Conservation (phyloP, 2,113 vertebrate genomes). For the Calyptomena viridis region DNA sequence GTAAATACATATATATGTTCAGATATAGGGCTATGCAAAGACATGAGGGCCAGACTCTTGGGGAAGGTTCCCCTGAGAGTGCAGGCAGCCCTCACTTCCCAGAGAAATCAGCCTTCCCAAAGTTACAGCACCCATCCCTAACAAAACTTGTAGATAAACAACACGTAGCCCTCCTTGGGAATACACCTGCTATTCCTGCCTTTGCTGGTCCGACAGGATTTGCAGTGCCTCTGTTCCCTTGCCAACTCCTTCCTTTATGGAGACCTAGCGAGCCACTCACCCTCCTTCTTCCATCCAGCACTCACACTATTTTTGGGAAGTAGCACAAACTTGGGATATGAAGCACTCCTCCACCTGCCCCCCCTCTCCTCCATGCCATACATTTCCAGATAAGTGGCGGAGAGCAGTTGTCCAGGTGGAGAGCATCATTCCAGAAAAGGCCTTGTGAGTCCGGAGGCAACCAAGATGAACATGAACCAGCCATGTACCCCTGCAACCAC, state of each 20-base stretch:
- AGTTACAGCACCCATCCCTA: background rate
- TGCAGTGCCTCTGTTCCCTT: background rate
- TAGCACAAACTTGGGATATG: background rate
- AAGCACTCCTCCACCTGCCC: background rate
- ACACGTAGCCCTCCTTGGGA: fast-evolving
- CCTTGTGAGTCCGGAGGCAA: background rate
- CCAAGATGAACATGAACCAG: background rate
- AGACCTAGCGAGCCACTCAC: background rate
- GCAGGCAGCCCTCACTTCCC: background rate
- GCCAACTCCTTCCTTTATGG: background rate
- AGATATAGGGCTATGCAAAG: fast-evolving
- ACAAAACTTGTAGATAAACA: background rate
- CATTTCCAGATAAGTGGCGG: background rate
- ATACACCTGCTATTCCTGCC: background rate
- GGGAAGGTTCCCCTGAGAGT: background rate
- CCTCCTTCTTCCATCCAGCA: background rate
- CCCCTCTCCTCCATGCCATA: background rate
- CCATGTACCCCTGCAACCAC: background rate
- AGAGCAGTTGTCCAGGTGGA: background rate
- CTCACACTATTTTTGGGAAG: background rate
- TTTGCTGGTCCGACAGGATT: background rate
- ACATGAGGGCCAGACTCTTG: background rate
- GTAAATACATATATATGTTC: background rate
- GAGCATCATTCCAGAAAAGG: background rate
- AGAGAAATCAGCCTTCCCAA: background rate